Evolutionary conservation across 2,113 vertebrate genomes (phyloP).

Genomic region (Cinclus cinclus): DNA sequence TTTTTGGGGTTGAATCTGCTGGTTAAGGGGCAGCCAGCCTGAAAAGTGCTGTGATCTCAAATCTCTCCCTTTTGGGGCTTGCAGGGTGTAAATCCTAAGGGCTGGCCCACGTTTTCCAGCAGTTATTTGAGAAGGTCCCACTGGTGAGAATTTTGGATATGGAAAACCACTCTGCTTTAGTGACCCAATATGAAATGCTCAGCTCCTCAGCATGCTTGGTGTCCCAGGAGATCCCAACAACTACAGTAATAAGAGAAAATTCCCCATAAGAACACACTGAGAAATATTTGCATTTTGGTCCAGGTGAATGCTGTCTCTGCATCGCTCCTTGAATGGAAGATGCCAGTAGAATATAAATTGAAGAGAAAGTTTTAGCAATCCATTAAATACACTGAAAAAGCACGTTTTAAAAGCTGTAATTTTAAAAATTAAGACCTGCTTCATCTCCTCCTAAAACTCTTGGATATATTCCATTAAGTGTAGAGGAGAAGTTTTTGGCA

Average conservation of each 20-base stretch:
- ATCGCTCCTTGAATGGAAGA: background rate
- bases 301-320: background rate
- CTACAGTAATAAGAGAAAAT: background rate
- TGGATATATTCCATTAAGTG: background rate
- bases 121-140: background rate
- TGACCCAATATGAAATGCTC: fast-evolving
- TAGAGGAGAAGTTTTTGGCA: background rate
- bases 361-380: background rate
- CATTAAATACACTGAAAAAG: background rate
- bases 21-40: background rate
- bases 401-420: background rate
- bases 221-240: background rate
- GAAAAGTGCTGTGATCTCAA: background rate
- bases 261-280: background rate
- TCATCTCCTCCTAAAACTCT: background rate
- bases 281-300: background rate
- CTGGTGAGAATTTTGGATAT: background rate
- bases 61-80: background rate
- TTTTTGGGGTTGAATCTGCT: background rate
- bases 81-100: background rate
- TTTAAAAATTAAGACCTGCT: background rate
- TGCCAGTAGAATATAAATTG: background rate
- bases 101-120: background rate
- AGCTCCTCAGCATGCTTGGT: background rate
- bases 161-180: background rate